A percentile compares a stretch with the other conserved stretches of the same genome.
Evolutionary conservation across 2,797 vertebrate species (phyloP).

Genomic region (Halcyon badia): DNA sequence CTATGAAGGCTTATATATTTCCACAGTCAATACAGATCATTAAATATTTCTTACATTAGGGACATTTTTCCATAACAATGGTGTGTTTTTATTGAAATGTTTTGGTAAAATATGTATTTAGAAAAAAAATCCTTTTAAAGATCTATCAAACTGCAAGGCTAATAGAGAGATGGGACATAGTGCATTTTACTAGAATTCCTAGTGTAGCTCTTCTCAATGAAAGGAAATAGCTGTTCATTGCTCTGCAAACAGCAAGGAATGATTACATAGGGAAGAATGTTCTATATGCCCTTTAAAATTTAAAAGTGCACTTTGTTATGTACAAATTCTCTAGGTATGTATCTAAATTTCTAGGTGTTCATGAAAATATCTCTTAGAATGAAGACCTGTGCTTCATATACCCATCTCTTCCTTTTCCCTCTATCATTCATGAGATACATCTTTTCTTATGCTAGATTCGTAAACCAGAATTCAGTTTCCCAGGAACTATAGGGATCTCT

Average conservation of each 20-base stretch:
- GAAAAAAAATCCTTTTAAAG: background rate
- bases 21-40: background rate
- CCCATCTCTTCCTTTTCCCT: background rate
- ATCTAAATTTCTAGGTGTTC: background rate
- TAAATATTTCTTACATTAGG: background rate
- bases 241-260: background rate
- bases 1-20: background rate
- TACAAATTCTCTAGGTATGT: background rate
- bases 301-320: background rate
- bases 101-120: background rate
- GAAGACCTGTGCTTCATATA: rapidly evolving
- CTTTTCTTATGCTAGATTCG: background rate
- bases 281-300: background rate
- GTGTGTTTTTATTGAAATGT: background rate
- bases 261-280: background rate
- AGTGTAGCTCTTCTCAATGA: background rate
- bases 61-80: background rate
- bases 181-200: background rate
- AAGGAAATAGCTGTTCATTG: background rate
- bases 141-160: background rate
- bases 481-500: background rate
- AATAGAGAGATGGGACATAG: background rate
- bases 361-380: background rate
- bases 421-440: background rate
- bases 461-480: background rate